Base-by-base conservation (phyloP, 2,888 invertebrate genomes). In the Bombylius discolor region DNA sequence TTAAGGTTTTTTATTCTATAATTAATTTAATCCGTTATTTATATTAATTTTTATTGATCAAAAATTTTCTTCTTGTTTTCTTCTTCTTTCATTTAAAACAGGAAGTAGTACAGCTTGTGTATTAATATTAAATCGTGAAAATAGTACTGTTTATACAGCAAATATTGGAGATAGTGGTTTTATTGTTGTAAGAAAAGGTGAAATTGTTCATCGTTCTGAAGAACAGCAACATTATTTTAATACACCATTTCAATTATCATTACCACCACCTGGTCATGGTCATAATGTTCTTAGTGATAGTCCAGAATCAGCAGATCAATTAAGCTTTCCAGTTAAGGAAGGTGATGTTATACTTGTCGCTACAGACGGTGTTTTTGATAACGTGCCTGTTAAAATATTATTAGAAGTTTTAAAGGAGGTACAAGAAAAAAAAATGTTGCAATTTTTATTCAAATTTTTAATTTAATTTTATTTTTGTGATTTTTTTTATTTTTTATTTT, bases 91-190 rank as follows among this genome's bases (percentile, higher is more conserved):
- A 11, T 42, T 42, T 11, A 42, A 42, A 7, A 9, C 74, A 90
- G 95, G 96, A 65, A 97, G 97, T 77, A 96, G 96, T 73, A 98
- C 98, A 62, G 98, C 97, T 3, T 98, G 98, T 75, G 89, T 98
- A 57, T 87, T 98, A 70, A 86, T 96, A 63, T 79, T 98, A 60
- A 93, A 95, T 74, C 84, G 90, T 64, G 88, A 87, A 66, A 93
- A 89, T 66, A 85, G 85, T 70, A 89, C 87, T 63, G 83, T 98
- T 69, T 92, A 95, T 67, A 90, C 97, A 13, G 97, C 97, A 53
- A 98, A 98, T 77, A 90, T 98, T 64, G 98, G 98, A n/a, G 98
- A 98, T 77, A 96, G 96, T 69, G 98, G 98, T 13, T 97, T 93
- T 75, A 87, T 97, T 78, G 87, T 98, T 53, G 89, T 94, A 56